Base-by-base conservation (phyloP, 1,140 invertebrate genomes). In the Diabrotica virgifera region DNA sequence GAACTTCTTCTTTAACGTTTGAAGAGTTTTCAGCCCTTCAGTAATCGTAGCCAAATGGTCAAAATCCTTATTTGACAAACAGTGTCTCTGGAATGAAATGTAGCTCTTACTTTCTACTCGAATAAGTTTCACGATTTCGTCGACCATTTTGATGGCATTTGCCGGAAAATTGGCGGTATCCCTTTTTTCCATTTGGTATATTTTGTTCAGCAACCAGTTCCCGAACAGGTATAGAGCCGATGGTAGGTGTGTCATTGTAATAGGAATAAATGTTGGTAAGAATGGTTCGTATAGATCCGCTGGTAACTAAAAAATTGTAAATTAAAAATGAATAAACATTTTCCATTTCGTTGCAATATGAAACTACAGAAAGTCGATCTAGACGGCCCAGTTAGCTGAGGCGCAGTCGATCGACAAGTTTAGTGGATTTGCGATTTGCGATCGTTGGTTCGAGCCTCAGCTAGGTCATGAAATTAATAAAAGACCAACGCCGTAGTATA, bases 251-350 rank as follows among this genome's bases (percentile, higher is more conserved):
- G 63, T 64, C 12, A 76, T 57, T 5, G 65, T 69, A n/a, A 70
- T 50, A 4, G 74, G 71, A 51, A 76, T 67, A 36, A 76, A 76
- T 4, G 59, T 66, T 5, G 63, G 61, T 12, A 75, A 51, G 59
- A 75, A 75, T n/a, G 70, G 53, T 55, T 68, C 36, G 35, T 55
- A 62, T 8, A 57, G 13, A 5, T 62, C 46, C 24, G 61, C 35
- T 12, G 65, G 52, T 10, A 70, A 13, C 68, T 72, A 10, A 36
- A 63, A 63, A 14, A 46, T 46, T 46, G 4, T 24, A 24, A n/a
- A n/a, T n/a, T n/a, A n/a, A n/a, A n/a, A n/a, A n/a, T n/a, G n/a
- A n/a, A n/a, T n/a, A n/a, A n/a, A n/a, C n/a, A n/a, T n/a, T n/a
- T n/a, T n/a, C n/a, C n/a, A n/a, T n/a, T n/a, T n/a, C n/a, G n/a